These are phyloP conservation scores for Platalea minor DNA, from an alignment of 2,797 vertebrate species.

Conservation along the genomic window DNA sequence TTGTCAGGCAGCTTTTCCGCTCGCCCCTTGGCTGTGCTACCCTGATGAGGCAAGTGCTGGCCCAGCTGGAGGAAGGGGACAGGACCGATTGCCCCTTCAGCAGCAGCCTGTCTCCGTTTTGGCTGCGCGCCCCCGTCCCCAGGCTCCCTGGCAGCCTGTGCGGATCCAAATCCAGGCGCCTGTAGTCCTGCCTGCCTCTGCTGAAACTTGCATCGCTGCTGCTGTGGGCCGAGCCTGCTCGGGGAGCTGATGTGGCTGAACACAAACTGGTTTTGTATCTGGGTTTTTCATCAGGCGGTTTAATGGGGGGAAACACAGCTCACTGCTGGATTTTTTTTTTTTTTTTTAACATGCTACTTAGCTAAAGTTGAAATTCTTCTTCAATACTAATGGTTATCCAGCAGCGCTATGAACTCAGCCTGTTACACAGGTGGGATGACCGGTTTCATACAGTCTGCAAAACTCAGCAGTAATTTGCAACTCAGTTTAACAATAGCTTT, in stretches of 20 bases:
- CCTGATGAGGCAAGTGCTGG: background rate
- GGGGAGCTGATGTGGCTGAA: background rate
- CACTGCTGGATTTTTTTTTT: background rate
- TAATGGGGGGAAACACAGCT: background rate
- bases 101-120: background rate
- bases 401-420: background rate
- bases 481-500: background rate
- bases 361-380: background rate
- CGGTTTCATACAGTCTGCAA: background rate
- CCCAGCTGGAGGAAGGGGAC: background rate
- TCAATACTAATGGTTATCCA: background rate
- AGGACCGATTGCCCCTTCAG: rapidly evolving
- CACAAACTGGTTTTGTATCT: background rate
- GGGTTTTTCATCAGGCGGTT: background rate
- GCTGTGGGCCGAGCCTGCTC: background rate
- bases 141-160: background rate
- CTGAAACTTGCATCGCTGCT: background rate
- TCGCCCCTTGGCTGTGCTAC: background rate
- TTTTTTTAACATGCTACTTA: too few species aligned
- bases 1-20: background rate
- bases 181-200: background rate
- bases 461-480: background rate
- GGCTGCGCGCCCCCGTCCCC: rapidly evolving
- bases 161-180: too few species aligned
- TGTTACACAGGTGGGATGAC: rapidly evolving